These are phyloP conservation scores for Drosophila multiciliata DNA, from an alignment of 2,888 invertebrate species.

Conservation along the genomic window DNA sequence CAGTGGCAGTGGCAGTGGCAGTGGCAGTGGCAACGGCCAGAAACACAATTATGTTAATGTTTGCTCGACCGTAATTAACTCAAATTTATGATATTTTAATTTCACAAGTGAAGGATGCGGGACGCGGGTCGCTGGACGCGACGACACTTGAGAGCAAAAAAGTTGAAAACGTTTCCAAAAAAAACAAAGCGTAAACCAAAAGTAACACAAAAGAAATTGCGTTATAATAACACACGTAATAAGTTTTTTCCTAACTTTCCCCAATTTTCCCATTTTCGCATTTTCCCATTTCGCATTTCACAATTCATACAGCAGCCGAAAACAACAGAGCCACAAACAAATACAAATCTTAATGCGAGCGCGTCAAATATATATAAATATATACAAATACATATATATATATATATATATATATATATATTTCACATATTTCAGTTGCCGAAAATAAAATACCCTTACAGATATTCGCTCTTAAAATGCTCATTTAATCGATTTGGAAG, in stretches of 20 bases:
- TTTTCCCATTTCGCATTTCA: slow-evolving; percentile 37
- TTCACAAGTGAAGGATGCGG: slow-evolving; percentile 48
- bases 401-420: neutral
- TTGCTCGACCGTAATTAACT: slow-evolving; percentile 80
- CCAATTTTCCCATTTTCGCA: slow-evolving; percentile 10
- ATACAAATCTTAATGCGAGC: slow-evolving; percentile 72
- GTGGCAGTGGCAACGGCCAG: slow-evolving; percentile 33
- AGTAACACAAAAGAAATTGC: slow-evolving; percentile 65
- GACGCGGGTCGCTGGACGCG: slow-evolving; percentile 5
- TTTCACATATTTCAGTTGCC: neutral
- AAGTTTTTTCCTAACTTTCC: slow-evolving; percentile 32
- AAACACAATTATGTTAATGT: slow-evolving; percentile 78
- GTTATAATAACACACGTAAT: slow-evolving; percentile 77
- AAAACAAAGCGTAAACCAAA: slow-evolving; percentile 34
- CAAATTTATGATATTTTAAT: slow-evolving; percentile 81
- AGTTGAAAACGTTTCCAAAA: slow-evolving; percentile 57
- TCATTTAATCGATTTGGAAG: neutral
- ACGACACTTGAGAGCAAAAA: slow-evolving; percentile 59
- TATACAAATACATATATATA: neutral
- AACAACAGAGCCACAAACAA: slow-evolving; percentile 59
- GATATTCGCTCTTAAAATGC: neutral
- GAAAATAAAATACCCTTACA: neutral
- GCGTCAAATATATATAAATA: slow-evolving; percentile 34
- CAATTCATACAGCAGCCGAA: slow-evolving; percentile 38
- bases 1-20: slow-evolving; percentile 38